Evolutionary conservation across 1,140 invertebrate genomes (phyloP), one percentile per base, ranked within the genome.

Genomic region (Dolichoris vasculosae): DNA sequence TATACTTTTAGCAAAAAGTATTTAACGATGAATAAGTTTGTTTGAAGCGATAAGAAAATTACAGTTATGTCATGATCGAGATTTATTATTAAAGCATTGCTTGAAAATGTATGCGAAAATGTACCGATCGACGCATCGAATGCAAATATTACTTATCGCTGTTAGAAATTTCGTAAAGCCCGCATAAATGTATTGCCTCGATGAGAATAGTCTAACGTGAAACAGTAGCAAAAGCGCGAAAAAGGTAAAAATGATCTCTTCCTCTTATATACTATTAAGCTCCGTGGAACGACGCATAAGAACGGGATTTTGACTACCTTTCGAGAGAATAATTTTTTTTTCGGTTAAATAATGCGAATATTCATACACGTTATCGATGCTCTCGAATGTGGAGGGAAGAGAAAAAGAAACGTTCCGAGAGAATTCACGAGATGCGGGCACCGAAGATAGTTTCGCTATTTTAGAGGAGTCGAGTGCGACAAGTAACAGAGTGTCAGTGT

Each of bases 401-500:
- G 26, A 64, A 35, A 17, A 77, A 51, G n/a, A n/a, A n/a, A n/a
- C n/a, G n/a, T n/a, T n/a, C 11, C 23, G 15, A 51, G 15, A 30
- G 46, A 77, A 32, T 0, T 9, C 40, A 63, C 3, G 71, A 32
- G 73, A 88, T 32, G 63, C 82, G 38, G 59, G 38, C 46, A 59
- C 40, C 55, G 30, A 59, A 84, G 86, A 48, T 87, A 85, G 73
- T 85, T 77, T 63, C 46, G 43, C 73, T 43, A 51, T 69, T 40
- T 32, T 63, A 46, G 69, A 20, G 51, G 43, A 82, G 64, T 81
- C 80, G 38, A 71, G 40, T 32, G 15, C 43, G 55, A 13, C 35
- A 51, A n/a, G 11, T 17, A 77, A 4, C 15, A 26, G n/a, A 32
- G 69, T 40, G 79, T 75, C 86, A 88, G 89, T 88, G 9, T 43